Percentiles rank a stretch among this genome's conserved stretches.
Evolutionary conservation across 2,113 vertebrate species (phyloP).

Genomic region (Procavia capensis): DNA sequence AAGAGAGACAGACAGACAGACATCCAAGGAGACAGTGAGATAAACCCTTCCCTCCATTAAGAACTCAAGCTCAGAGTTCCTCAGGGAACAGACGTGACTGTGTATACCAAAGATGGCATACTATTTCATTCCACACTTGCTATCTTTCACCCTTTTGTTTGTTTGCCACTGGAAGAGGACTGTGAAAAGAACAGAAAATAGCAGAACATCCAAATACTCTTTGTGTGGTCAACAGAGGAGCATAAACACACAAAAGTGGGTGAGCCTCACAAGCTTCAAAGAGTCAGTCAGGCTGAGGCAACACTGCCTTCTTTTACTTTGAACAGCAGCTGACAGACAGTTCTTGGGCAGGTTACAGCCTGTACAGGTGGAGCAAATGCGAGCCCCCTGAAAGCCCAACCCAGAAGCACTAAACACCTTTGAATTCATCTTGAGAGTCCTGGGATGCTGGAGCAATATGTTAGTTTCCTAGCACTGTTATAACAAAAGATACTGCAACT

Average conservation of each 20-base stretch:
- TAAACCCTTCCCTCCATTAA: not conserved
- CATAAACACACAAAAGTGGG: not conserved
- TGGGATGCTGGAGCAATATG: not conserved
- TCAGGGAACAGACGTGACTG: not conserved
- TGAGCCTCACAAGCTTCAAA: not conserved
- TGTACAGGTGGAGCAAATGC: not conserved
- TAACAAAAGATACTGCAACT: not conserved
- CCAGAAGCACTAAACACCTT: not conserved
- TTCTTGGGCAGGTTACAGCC: not conserved
- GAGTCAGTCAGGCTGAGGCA: accelerated
- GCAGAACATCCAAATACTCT: not conserved
- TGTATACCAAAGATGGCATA: not conserved
- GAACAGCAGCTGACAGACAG: not conserved
- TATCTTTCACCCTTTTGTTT: not conserved
- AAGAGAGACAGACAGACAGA: not conserved
- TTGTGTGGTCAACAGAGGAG: not conserved
- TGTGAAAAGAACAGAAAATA: not conserved
- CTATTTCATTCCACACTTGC: not conserved
- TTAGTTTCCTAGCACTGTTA: not conserved
- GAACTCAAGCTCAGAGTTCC: not conserved
- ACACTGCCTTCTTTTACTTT: not conserved
- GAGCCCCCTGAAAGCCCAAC: no score
- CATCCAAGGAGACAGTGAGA: not conserved
- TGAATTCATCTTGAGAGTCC: not conserved
- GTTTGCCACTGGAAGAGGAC: not conserved